Evolutionary conservation across 2,113 vertebrate genomes (phyloP).

Genomic region (Dryoscopus gambensis): DNA sequence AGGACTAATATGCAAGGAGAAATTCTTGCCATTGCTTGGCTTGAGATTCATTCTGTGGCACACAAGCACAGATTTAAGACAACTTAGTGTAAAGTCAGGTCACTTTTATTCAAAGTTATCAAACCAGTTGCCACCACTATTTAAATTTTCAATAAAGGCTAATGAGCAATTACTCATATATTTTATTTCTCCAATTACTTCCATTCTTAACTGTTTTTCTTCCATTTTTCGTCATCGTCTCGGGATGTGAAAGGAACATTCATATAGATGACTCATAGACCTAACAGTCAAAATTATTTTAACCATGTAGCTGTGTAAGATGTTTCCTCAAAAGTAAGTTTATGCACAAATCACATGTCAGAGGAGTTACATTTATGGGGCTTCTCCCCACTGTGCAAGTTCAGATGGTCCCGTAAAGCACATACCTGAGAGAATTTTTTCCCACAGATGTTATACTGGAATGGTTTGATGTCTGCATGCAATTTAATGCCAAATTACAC

Average conservation of each 20-base stretch:
- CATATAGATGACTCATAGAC: neutral
- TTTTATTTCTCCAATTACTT: neutral
- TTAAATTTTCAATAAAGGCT: neutral
- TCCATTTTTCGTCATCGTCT: neutral
- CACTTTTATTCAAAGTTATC: neutral
- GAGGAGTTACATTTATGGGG: slow-evolving; percentile 84
- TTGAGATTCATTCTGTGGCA: neutral
- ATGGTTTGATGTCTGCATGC: slow-evolving; percentile 85
- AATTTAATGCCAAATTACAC: slow-evolving; percentile 85
- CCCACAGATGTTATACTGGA: slow-evolving; percentile 85
- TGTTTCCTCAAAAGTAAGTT: slow-evolving; percentile 83
- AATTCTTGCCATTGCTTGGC: neutral
- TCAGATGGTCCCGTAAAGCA: slow-evolving; percentile 78
- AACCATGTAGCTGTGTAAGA: slow-evolving; percentile 83
- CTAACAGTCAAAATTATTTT: slow-evolving; percentile 83
- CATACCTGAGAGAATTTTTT: slow-evolving; percentile 89
- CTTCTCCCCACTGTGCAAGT: slow-evolving; percentile 85
- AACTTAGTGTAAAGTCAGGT: neutral
- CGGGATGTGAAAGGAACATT: neutral
- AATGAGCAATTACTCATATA: neutral
- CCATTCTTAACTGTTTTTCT: neutral
- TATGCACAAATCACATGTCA: slow-evolving; percentile 85
- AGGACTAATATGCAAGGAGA: neutral
- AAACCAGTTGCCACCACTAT: neutral
- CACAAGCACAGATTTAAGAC: neutral